Percentiles rank a stretch among this genome's conserved stretches.
Evolutionary conservation across 2,113 vertebrate genomes (phyloP).

Genomic region (Pelvicachromis taeniatus): DNA sequence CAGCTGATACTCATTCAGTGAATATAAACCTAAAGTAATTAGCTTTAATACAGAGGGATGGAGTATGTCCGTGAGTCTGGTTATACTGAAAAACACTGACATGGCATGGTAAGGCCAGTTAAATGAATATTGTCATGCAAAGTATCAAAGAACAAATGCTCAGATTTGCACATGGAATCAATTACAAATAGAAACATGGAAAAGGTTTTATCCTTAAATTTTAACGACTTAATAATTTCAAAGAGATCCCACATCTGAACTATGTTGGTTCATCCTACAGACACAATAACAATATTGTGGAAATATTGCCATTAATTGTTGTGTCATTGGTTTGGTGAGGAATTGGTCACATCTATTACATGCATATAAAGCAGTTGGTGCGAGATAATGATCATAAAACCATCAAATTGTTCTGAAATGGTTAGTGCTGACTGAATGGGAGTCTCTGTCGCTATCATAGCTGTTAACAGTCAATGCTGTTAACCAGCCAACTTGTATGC

Average conservation of each 20-base stretch:
- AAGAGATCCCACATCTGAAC: not conserved
- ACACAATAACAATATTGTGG: not conserved
- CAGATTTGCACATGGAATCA: not conserved
- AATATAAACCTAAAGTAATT: not conserved
- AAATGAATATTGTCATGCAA: not conserved
- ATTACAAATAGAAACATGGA: accelerated
- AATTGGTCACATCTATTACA: not conserved
- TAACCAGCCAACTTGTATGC: not conserved
- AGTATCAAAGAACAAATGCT: not conserved
- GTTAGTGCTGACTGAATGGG: not conserved
- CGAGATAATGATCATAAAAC: not conserved
- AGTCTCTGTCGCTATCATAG: not conserved
- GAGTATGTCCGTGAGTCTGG: not conserved
- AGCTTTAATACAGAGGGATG: not conserved
- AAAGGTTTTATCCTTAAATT: not conserved
- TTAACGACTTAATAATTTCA: not conserved
- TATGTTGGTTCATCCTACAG: not conserved
- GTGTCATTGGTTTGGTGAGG: not conserved
- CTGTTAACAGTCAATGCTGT: not conserved
- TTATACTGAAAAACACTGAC: not conserved
- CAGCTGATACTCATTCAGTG: not conserved
- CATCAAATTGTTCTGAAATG: not conserved
- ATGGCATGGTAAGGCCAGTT: not conserved
- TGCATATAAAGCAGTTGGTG: not conserved
- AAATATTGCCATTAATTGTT: not conserved